Evolutionary conservation across 1,140 invertebrate species (phyloP).

Genomic region (Coenobita brevimanus): DNA sequence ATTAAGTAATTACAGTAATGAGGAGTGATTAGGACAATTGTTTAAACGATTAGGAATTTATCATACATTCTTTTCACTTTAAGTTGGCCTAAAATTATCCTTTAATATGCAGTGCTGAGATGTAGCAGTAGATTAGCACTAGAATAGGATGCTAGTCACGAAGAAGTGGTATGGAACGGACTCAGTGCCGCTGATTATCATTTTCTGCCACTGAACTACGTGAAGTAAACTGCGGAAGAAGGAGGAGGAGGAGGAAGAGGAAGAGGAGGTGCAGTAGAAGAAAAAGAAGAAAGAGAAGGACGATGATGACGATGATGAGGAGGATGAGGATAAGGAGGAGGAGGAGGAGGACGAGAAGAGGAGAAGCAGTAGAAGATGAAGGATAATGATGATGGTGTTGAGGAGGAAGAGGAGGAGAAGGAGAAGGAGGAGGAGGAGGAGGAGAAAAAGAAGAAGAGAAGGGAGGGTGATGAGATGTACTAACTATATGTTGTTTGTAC

Average conservation of each 20-base stretch:
- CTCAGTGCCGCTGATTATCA: too few relatives aligned
- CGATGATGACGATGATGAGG: neutral
- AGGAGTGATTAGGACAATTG: too few relatives aligned
- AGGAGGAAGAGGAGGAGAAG: too few relatives aligned
- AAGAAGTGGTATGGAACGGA: neutral
- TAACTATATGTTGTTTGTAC: neutral
- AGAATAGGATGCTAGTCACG: too few relatives aligned
- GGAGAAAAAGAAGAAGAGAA: neutral
- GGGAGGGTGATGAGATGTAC: neutral
- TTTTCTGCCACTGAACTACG: too few relatives aligned
- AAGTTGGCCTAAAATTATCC: too few relatives aligned
- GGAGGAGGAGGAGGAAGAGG: neutral
- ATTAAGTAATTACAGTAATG: too few relatives aligned
- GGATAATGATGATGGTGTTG: neutral
- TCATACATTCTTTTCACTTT: too few relatives aligned
- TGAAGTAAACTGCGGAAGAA: neutral
- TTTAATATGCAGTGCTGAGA: too few relatives aligned
- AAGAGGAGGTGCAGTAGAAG: neutral
- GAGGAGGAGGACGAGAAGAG: conserved; percentile 10
- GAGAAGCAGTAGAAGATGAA: neutral
- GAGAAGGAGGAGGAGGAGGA: too few relatives aligned
- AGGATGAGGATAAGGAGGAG: neutral
- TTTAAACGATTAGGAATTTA: too few relatives aligned
- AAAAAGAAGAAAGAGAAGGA: neutral
- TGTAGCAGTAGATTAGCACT: too few relatives aligned